These are phyloP conservation scores for Aeoliscus strigatus DNA, from an alignment of 2,797 vertebrate species.

Conservation along the genomic window DNA sequence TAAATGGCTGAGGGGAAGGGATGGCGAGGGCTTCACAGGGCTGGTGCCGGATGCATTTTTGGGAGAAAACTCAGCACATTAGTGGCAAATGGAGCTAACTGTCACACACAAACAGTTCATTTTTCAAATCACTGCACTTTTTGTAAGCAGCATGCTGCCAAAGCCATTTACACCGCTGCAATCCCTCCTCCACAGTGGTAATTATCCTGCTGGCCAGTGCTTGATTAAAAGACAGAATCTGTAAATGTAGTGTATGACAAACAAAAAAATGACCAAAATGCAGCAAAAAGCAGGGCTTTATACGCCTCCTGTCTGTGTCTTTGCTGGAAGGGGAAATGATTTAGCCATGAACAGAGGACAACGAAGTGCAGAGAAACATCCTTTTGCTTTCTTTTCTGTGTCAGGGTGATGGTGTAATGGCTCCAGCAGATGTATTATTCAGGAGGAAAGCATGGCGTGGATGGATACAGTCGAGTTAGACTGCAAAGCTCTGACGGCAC, in stretches of 20 bases:
- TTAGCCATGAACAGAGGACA: conserved; percentile 37
- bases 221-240: conserved; percentile 72
- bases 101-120: conserved; percentile 48
- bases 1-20: conserved; percentile 34
- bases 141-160: conserved; percentile 56
- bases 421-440: conserved; percentile 57
- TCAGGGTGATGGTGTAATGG: conserved; percentile 59
- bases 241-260: conserved; percentile 60
- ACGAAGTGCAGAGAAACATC: conserved; percentile 41
- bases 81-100: conserved; percentile 45
- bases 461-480: conserved; percentile 27
- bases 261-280: too few relatives aligned
- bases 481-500: conserved; percentile 22
- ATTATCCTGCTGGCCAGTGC: conserved; percentile 58
- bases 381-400: conserved; percentile 52
- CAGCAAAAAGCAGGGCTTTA: conserved; percentile 53
- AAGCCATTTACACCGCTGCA: conserved; percentile 59
- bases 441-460: conserved; percentile 32
- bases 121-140: conserved; percentile 62
- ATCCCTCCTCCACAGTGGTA: conserved; percentile 59
- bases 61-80: conserved; percentile 41
- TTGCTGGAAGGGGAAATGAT: conserved; percentile 20
- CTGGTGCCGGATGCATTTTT: conserved; percentile 40
- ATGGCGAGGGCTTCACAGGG: conserved; percentile 19
- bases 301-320: conserved; percentile 31